Evolutionary conservation across 2,113 vertebrate species (phyloP).

Genomic region (Salvelinus namaycush): DNA sequence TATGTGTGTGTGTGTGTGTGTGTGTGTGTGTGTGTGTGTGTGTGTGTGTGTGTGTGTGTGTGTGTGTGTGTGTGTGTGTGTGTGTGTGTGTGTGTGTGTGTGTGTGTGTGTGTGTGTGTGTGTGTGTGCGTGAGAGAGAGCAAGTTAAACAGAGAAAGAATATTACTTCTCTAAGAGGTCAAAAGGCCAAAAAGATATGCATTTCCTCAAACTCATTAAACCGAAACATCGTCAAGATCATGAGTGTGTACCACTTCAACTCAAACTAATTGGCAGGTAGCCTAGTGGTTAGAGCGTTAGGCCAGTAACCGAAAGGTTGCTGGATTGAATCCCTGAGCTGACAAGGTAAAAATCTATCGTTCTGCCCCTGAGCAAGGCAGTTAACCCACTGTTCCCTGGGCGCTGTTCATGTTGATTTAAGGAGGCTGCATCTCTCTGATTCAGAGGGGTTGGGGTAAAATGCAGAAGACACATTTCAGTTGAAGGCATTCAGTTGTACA

Average conservation of each 20-base stretch:
- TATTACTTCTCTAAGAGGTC: neutral
- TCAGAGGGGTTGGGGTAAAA: no score
- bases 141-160: neutral
- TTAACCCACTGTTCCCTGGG: no score
- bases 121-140: neutral
- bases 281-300: no score
- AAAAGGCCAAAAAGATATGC: neutral
- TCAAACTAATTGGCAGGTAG: neutral
- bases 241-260: neutral
- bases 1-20: conserved; percentile 31
- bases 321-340: no score
- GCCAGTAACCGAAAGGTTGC: no score
- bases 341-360: no score
- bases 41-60: conserved; percentile 5
- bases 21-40: conserved; percentile 12
- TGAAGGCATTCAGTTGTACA: no score
- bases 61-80: neutral
- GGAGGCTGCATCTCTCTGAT: no score
- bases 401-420: no score
- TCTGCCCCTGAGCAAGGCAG: no score
- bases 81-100: conserved; percentile 13
- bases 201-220: neutral
- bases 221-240: neutral
- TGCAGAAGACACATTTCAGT: no score
- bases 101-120: neutral